A percentile compares a stretch with the other conserved stretches of the same genome.
These are phyloP conservation scores for Drosophila novamexicana DNA, from an alignment of 1,140 invertebrate species.

Conservation along the genomic window DNA sequence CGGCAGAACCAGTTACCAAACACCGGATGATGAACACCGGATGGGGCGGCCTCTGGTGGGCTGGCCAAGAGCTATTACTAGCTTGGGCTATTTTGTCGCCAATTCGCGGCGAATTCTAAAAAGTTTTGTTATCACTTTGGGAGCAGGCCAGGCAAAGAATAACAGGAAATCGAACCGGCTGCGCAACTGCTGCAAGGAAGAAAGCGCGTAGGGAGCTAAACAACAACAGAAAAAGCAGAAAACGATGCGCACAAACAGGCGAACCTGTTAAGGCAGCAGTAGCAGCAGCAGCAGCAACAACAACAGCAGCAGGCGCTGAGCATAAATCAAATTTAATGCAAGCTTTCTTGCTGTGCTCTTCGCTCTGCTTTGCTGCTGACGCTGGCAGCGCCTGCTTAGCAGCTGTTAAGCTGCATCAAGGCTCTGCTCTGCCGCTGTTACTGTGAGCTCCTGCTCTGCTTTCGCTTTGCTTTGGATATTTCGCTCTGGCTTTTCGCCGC, in stretches of 20 bases:
- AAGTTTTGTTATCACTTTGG: conserved; percentile 69
- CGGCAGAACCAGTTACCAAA: conserved; percentile 65
- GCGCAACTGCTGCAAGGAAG: conserved; percentile 41
- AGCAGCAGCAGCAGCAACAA: conserved; percentile 9
- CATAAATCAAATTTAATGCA: conserved; percentile 58
- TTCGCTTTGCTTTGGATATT: neutral
- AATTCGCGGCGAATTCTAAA: conserved; percentile 53
- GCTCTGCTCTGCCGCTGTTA: conserved; percentile 4
- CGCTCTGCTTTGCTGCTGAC: neutral
- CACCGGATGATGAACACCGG: conserved; percentile 73
- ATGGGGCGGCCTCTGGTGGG: conserved; percentile 63
- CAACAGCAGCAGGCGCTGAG: conserved; percentile 20
- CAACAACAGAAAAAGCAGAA: conserved; percentile 9
- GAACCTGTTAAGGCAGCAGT: conserved; percentile 34
- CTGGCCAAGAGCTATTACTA: conserved; percentile 36
- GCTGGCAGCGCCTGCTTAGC: neutral
- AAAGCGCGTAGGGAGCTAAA: conserved; percentile 32
- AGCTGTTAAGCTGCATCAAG: neutral
- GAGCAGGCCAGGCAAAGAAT: conserved; percentile 29
- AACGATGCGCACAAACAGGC: neutral
- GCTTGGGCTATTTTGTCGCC: conserved; percentile 42
- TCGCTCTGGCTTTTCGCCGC: neutral
- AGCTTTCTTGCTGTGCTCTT: neutral
- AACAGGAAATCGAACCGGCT: conserved; percentile 82
- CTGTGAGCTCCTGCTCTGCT: conserved; percentile 4